These are phyloP conservation scores for Sclerodermus sp. DNA, from an alignment of 2,888 invertebrate species.

Conservation along the genomic window DNA sequence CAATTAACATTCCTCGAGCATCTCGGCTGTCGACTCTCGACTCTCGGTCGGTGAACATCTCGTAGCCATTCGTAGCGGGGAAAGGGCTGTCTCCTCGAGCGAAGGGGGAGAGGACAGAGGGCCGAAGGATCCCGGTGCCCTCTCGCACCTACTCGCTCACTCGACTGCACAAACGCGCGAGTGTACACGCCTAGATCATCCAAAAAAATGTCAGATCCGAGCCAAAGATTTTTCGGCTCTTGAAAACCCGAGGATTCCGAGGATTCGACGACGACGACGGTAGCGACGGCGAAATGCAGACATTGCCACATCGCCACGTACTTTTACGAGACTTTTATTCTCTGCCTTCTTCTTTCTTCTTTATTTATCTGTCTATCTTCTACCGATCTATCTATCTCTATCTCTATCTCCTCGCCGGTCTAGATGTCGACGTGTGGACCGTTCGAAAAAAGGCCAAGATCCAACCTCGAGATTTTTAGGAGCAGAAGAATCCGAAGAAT, in stretches of 20 bases:
- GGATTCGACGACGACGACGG: not conserved
- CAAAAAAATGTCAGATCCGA: slow-evolving; percentile 43
- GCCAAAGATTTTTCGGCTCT: slow-evolving; percentile 38
- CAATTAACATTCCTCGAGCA: slow-evolving; percentile 52
- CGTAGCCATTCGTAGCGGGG: no score
- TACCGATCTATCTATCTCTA: no score
- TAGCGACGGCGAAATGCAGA: not conserved
- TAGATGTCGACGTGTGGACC: slow-evolving; percentile 19
- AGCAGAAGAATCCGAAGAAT: not conserved
- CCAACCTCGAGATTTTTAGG: slow-evolving; percentile 33
- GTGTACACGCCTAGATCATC: slow-evolving; percentile 24
- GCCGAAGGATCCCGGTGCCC: no score
- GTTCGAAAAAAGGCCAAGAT: slow-evolving; percentile 11
- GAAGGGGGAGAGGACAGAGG: no score
- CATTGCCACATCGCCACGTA: no score
- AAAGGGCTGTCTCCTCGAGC: no score
- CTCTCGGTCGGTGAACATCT: no score
- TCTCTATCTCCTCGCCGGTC: slow-evolving; percentile 1
- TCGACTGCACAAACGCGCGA: no score
- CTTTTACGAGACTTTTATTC: no score
- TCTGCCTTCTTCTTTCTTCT: no score
- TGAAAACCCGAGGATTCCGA: slow-evolving; percentile 42
- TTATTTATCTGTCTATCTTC: no score
- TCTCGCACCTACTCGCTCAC: no score
- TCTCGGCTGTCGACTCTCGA: slow-evolving; percentile 29